Base-by-base conservation (phyloP, 2,797 vertebrate species). In the Synanceia verrucosa region DNA sequence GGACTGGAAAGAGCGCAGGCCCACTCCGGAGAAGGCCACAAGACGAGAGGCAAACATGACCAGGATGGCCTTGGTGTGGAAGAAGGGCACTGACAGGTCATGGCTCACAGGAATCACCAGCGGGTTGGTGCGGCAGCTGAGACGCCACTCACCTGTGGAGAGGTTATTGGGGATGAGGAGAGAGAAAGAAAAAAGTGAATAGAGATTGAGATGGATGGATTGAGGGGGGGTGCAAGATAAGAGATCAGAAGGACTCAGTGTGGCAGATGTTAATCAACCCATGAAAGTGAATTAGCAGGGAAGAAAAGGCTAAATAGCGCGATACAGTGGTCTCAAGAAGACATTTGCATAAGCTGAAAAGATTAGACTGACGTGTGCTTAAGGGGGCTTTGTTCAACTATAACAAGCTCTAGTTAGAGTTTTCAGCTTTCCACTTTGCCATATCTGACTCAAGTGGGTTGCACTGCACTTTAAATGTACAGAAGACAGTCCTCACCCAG, bases 51-150 rank as follows among this genome's bases (percentile, higher is more conserved):
- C 93, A 88, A 99, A 99, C 91, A 93, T 95, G 91, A 99, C 95
- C 84, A 95, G 94, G 75, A 99, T 96, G 31, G 96, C 95, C 88
- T 95, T 96, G 79, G 97, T 99, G 92, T 96, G 96, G 94, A 98
- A 99, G 94, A 99, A 99, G 81, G 97, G 96, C 89, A 95, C 93
- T 57, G 97, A 98, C 89, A 99, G 95, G 95, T 99, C 98, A 71
- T 99, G 97, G 93, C 94, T 96, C 92, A 99, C 97, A 1, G 97
- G 97, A 89, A 99, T 96, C 91, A 99, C 96, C 93, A 99, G 84
- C 60, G 98, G 98, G 94, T 99, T 99, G 85, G 95, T 97, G 79
- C 98, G 94, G 94, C 98, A 99, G 94, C 97, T 99, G 89, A 99
- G 91, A 72, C 96, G 95, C 92, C 97, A 97, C 81, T 97, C 93